Evolutionary conservation across 2,113 vertebrate genomes (phyloP).

Genomic region (Potamarius usumacintae): DNA sequence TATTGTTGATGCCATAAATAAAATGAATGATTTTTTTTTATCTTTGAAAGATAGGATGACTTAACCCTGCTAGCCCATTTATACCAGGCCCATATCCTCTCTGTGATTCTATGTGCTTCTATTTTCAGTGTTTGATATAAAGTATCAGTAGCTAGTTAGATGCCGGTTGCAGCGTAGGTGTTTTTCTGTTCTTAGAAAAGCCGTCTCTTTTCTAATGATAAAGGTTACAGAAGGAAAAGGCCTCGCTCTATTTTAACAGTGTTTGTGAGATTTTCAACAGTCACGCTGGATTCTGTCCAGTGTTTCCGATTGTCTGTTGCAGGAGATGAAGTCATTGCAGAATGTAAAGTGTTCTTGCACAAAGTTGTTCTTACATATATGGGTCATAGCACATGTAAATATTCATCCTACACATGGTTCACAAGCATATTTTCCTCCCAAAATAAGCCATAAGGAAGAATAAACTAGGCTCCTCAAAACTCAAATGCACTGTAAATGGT

Average conservation of each 20-base stretch:
- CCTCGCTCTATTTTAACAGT: slow-evolving; percentile 38
- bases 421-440: not conserved
- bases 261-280: slow-evolving; percentile 34
- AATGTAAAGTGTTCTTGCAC: slow-evolving; percentile 34
- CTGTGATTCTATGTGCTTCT: slow-evolving; percentile 25
- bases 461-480: not conserved
- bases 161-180: slow-evolving; percentile 19
- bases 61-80: not conserved
- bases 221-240: slow-evolving; percentile 33
- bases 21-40: not conserved
- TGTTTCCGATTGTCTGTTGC: not conserved
- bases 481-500: not conserved
- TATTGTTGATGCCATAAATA: not conserved
- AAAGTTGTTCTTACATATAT: not conserved
- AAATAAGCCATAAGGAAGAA: not conserved
- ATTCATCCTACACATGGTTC: slow-evolving; percentile 17
- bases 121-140: slow-evolving; percentile 28
- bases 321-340: not conserved
- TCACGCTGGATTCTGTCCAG: slow-evolving; percentile 23
- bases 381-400: slow-evolving; percentile 14
- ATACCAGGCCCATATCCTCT: not conserved
- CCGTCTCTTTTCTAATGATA: slow-evolving; percentile 32
- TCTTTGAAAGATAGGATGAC: not conserved
- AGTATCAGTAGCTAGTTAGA: slow-evolving; percentile 22
- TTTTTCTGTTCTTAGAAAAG: slow-evolving; percentile 28